Conservation (phyloP, 30 jellyfish, hydroid and myxozoan species). For the Euphysa ruthae region DNA sequence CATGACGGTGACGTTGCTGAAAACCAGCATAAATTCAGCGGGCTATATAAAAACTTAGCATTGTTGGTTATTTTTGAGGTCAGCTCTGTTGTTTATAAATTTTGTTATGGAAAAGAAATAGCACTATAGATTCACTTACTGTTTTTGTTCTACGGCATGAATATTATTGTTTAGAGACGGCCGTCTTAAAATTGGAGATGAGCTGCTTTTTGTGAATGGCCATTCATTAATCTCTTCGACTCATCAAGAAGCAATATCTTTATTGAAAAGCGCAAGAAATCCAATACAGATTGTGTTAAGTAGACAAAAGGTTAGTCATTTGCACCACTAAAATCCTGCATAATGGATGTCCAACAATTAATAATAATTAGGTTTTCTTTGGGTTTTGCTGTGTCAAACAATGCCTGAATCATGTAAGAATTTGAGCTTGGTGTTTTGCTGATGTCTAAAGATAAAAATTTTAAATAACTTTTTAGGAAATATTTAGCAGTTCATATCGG, state of each 20-base stretch:
- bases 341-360: no score
- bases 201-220: constrained; percentile 77
- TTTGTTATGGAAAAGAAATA: background rate
- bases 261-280: constrained; percentile 42
- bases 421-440: no score
- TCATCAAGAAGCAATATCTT: constrained; percentile 61
- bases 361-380: background rate
- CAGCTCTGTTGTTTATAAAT: background rate
- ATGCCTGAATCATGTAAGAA: background rate
- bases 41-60: no score
- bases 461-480: no score
- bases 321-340: no score
- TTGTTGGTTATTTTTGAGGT: background rate
- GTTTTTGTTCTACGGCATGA: background rate
- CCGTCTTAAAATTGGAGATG: constrained; percentile 84
- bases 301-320: no score
- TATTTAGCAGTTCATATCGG: no score
- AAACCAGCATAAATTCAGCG: no score
- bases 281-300: constrained; percentile 82
- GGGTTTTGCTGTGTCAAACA: background rate
- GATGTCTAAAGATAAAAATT: no score
- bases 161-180: constrained; percentile 61
- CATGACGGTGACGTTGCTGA: no score
- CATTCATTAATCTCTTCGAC: constrained; percentile 60
- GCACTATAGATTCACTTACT: background rate